Percentiles rank a stretch among this genome's conserved stretches.
Conservation (phyloP, 1,140 invertebrate species). For the Scaptomyza graminum region DNA sequence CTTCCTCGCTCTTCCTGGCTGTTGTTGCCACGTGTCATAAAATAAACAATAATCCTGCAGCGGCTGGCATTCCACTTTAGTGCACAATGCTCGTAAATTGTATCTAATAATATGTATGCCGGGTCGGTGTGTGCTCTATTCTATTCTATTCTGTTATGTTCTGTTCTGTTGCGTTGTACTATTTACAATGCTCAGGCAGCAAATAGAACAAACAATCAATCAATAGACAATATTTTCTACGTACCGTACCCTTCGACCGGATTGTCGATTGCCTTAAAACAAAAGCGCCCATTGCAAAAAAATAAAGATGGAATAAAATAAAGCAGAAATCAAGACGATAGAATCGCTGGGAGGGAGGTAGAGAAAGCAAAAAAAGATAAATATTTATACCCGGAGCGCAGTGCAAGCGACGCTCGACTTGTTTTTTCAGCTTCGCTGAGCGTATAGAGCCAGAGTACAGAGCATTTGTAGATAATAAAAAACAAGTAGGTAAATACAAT, state of each 20-base stretch:
- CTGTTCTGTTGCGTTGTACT: slow-evolving; percentile 1
- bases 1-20: slow-evolving; percentile 1
- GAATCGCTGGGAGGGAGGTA: slow-evolving; percentile 4
- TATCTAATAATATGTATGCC: slow-evolving; percentile 78
- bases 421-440: slow-evolving; percentile 82
- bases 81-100: slow-evolving; percentile 75
- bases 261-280: slow-evolving; percentile 78
- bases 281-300: slow-evolving; percentile 57
- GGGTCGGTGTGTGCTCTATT: slow-evolving; percentile 47
- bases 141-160: slow-evolving; percentile 2
- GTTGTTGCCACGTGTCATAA: slow-evolving; percentile 72
- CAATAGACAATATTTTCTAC: slow-evolving; percentile 78
- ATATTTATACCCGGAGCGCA: slow-evolving; percentile 80
- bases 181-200: slow-evolving; percentile 39
- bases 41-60: slow-evolving; percentile 79
- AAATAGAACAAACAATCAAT: slow-evolving; percentile 80
- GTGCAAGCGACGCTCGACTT: slow-evolving; percentile 81
- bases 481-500: slow-evolving; percentile 83
- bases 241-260: slow-evolving; percentile 37
- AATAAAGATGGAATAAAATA: slow-evolving; percentile 6
- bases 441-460: slow-evolving; percentile 64
- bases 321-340: slow-evolving; percentile 47
- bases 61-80: slow-evolving; percentile 78
- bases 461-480: slow-evolving; percentile 82
- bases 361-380: slow-evolving; percentile 63